Percentiles rank a stretch among this genome's conserved stretches.
Conservation (phyloP, 1,140 invertebrate species). For the Leptopilina clavipes region DNA sequence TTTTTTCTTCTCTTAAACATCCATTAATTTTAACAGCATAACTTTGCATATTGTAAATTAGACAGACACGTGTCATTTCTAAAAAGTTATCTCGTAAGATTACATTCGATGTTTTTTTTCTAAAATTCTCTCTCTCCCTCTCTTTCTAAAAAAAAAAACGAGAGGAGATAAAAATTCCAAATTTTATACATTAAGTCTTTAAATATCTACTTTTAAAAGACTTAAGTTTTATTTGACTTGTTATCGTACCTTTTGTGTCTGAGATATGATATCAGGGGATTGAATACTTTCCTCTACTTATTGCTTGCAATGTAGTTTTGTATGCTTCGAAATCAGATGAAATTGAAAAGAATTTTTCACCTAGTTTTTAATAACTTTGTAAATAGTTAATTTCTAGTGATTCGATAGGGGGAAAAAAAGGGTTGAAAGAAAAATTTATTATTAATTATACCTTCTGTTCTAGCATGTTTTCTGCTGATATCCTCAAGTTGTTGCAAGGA, state of each 20-base stretch:
- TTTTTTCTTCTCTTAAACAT: not conserved
- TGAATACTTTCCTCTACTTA: constrained; percentile 1
- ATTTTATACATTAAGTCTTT: not conserved
- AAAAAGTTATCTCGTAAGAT: constrained; percentile 46
- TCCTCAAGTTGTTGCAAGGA: constrained; percentile 62
- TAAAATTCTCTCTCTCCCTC: not conserved
- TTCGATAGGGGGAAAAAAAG: too few relatives aligned
- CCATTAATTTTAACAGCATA: too few relatives aligned
- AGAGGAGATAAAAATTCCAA: not conserved
- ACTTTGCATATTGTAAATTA: too few relatives aligned
- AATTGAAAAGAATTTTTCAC: constrained; percentile 30
- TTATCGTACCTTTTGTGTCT: constrained; percentile 18
- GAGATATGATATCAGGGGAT: constrained; percentile 26
- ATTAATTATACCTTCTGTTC: constrained; percentile 61
- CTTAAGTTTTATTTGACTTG: not conserved
- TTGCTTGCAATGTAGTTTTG: not conserved
- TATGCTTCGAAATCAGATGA: not conserved
- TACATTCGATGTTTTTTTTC: not conserved
- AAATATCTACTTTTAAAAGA: not conserved
- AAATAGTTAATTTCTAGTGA: constrained; percentile 15
- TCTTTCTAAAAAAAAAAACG: not conserved
- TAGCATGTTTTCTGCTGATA: constrained; percentile 64
- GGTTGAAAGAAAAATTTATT: not conserved
- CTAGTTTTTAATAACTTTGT: too few relatives aligned
- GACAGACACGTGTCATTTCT: too few relatives aligned